Base-by-base conservation (phyloP, 2,888 invertebrate genomes). In the Eupeodes luniger region DNA sequence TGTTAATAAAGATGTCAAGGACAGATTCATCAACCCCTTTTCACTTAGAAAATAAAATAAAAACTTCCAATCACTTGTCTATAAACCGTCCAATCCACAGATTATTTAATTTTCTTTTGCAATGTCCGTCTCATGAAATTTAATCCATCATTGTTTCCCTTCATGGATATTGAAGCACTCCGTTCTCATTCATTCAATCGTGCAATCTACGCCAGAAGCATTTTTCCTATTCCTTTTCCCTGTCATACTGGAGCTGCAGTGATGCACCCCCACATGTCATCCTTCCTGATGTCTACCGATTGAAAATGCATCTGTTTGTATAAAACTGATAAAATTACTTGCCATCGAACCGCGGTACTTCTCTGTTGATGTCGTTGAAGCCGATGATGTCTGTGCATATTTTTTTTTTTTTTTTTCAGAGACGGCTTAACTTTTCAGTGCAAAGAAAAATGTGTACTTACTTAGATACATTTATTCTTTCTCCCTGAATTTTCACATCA, bases 71-170 rank as follows among this genome's bases (percentile, higher is more conserved):
- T 27, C 6, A 70, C 12, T 19, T 70, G 40, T 19, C 44, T 36
- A 27, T 27, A 27, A 57, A 57, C 57, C 14, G 34, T 59, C 55
- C 44, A 72, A 27, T 72, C 59, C 47, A 5, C 47, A 72, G 47
- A 59, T 72, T 59, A 72, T 59, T 47, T 59, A 47, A 70, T 62
- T 62, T 19, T 61, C 27, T 12, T 62, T 27, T 40, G 11, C 59
- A 40, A 67, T 53, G 66, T 75, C 75, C 44, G 78, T 75, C 59
- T 59, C 19, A 51, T 44, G 82, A 79, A 83, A 86, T 86, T 83
- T 72, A 83, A 83, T 83, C 76, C 76, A 83, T 83, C 83, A 83
- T 61, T 59, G 36, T 53, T 78, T 44, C 74, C 51, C 40, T 51
- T 69, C 27, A 27, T 75, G 61, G 40, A 40, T 40, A 40, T 40